phyloP scores from a whole-genome alignment of 2,797 vertebrate genomes.

The Lateolabrax maculatus region DNA sequence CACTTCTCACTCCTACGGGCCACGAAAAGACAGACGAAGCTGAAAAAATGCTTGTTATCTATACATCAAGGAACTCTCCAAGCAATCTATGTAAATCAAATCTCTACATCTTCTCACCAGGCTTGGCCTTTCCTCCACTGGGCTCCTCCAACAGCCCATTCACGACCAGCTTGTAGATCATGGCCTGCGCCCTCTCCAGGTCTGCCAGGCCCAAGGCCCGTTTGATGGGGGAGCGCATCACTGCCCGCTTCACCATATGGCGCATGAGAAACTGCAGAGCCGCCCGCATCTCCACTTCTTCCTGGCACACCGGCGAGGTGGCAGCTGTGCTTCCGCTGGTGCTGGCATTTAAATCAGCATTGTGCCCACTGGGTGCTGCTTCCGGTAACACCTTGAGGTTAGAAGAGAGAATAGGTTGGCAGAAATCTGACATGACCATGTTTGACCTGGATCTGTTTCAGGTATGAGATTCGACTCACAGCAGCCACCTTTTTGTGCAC shows the following conservation, averaged over 20 bases:
- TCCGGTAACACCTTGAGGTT: conserved; percentile 71
- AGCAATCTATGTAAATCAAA: background rate
- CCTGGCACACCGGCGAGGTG: conserved; percentile 91
- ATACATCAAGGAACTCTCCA: background rate
- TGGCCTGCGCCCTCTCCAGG: conserved; percentile 96
- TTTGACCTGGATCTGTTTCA: background rate
- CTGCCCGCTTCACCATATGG: conserved; percentile 97
- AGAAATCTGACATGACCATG: background rate
- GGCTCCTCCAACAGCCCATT: conserved; percentile 94
- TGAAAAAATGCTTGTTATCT: background rate
- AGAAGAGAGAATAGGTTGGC: background rate
- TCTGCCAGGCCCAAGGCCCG: conserved; percentile 93
- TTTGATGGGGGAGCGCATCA: conserved; percentile 98
- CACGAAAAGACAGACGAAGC: background rate
- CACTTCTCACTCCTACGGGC: conserved; percentile 77
- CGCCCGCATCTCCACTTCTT: conserved; percentile 94
- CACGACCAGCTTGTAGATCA: conserved; percentile 97
- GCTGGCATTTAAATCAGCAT: conserved; percentile 87
- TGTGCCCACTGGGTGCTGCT: conserved; percentile 91
- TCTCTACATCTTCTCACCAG: conserved; percentile 78
- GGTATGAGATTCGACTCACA: background rate
- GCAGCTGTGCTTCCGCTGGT: conserved; percentile 70
- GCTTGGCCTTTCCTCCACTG: conserved; percentile 87
- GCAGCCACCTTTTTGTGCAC: background rate
- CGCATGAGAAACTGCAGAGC: conserved; percentile 98